phyloP scores from a whole-genome alignment of 2,113 vertebrate genomes.

The Peromyscus californicus region DNA sequence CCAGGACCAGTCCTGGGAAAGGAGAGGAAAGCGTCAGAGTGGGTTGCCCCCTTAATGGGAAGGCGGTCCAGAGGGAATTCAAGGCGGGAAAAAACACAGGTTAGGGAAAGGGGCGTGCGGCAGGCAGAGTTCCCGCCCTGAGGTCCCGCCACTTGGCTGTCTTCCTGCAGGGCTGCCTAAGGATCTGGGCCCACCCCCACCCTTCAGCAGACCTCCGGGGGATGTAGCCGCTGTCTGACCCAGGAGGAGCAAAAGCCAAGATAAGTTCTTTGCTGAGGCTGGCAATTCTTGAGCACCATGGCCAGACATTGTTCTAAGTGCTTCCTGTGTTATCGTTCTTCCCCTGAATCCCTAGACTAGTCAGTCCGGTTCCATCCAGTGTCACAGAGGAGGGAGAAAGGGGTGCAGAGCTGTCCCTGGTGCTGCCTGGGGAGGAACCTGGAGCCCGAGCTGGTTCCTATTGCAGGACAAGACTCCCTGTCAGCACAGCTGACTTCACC shows the following conservation, averaged over 20 bases:
- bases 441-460: neutral
- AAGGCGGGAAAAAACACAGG: too few relatives aligned
- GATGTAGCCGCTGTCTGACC: too few relatives aligned
- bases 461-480: too few relatives aligned
- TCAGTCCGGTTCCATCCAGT: neutral
- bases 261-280: neutral
- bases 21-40: conserved; percentile 54
- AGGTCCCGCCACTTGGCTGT: neutral
- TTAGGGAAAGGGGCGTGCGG: neutral
- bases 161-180: neutral
- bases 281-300: rapidly evolving
- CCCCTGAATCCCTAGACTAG: neutral
- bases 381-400: neutral
- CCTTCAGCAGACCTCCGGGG: neutral
- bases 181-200: neutral
- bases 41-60: neutral
- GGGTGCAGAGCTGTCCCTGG: neutral
- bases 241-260: neutral
- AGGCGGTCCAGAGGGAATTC: neutral
- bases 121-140: neutral
- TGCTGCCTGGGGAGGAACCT: neutral
- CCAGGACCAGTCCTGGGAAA: conserved; percentile 88
- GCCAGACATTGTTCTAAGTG: neutral
- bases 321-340: neutral
- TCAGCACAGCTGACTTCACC: neutral